These are phyloP conservation scores for Craniophora ligustri DNA, from an alignment of 2,888 invertebrate species.

Conservation along the genomic window DNA sequence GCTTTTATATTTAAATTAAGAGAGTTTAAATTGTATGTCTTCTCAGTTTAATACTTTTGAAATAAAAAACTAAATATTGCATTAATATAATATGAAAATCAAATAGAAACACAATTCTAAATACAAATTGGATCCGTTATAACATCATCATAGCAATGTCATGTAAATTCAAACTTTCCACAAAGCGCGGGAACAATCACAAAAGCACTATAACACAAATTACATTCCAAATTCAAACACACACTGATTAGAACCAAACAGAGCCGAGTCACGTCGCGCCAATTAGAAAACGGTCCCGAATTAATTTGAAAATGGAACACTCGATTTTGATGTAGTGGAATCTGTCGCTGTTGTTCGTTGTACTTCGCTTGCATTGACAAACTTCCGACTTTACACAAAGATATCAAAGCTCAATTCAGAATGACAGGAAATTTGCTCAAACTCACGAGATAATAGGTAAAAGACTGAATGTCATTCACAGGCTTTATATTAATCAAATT, in stretches of 20 bases:
- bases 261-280: slow-evolving; percentile 84
- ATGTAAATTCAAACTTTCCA: slow-evolving; percentile 62
- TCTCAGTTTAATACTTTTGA: no score
- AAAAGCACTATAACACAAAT: slow-evolving; percentile 74
- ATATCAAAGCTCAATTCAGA: slow-evolving; percentile 36
- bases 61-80: no score
- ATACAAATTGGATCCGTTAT: slow-evolving; percentile 27
- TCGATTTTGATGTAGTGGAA: slow-evolving; percentile 87
- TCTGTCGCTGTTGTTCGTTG: slow-evolving; percentile 66
- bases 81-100: no score
- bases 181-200: slow-evolving; percentile 69
- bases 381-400: slow-evolving; percentile 37
- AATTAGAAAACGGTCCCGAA: slow-evolving; percentile 85
- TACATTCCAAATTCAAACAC: slow-evolving; percentile 81
- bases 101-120: slow-evolving; percentile 10
- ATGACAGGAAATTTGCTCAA: slow-evolving; percentile 27
- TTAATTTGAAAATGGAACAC: slow-evolving; percentile 87
- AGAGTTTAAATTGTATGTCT: no score
- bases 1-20: no score
- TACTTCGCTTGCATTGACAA: slow-evolving; percentile 40
- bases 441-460: slow-evolving; percentile 59
- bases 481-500: slow-evolving; percentile 55
- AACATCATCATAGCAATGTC: slow-evolving; percentile 30
- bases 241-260: slow-evolving; percentile 78
- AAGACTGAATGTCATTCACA: slow-evolving; percentile 65